These are phyloP conservation scores for Platyscapa corneri DNA, from an alignment of 1,140 invertebrate genomes.

Conservation along the genomic window DNA sequence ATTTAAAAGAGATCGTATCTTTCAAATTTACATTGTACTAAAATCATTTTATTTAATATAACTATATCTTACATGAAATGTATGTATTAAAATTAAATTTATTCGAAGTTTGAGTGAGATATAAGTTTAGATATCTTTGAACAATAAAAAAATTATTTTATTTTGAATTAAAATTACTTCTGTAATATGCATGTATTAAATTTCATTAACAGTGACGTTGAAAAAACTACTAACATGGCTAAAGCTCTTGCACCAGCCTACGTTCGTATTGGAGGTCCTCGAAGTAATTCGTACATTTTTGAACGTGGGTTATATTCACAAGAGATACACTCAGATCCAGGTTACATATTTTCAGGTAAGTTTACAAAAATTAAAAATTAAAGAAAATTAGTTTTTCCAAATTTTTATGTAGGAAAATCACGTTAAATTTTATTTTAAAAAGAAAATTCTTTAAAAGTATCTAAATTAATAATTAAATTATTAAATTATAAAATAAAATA, in stretches of 20 bases:
- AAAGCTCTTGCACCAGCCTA: conserved; percentile 78
- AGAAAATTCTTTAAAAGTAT: no score
- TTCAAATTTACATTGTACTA: no score
- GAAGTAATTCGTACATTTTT: conserved; percentile 74
- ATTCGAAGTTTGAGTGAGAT: not conserved
- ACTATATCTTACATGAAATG: not conserved
- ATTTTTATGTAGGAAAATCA: no score
- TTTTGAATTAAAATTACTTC: no score
- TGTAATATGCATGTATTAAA: not conserved
- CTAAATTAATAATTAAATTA: no score
- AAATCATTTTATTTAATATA: no score
- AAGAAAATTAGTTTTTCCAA: not conserved
- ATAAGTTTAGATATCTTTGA: not conserved
- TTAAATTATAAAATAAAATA: no score
- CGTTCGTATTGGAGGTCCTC: conserved; percentile 77
- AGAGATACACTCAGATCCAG: conserved; percentile 52
- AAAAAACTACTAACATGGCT: conserved; percentile 73
- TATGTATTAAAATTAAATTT: not conserved
- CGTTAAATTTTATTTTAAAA: no score
- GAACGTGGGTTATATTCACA: conserved; percentile 62
- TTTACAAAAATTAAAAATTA: not conserved
- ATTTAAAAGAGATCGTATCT: no score
- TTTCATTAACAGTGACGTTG: conserved; percentile 58
- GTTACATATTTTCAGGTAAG: conserved; percentile 62
- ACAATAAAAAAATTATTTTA: not conserved